Conservation (phyloP, 2,797 vertebrate genomes). For the Neosilurus mollespiculum region DNA sequence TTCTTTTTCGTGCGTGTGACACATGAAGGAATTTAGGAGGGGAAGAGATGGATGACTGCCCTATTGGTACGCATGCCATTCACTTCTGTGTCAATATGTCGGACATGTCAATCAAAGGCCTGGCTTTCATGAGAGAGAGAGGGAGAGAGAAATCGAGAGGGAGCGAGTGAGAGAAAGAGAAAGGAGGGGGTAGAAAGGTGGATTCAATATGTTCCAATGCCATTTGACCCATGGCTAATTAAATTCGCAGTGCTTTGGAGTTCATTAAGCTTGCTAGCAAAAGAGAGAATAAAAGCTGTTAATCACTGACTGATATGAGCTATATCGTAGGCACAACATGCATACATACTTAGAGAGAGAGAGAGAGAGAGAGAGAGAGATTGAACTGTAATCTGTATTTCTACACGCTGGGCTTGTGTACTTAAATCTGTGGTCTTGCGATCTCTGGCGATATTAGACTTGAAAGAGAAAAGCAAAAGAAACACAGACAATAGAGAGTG, state of each 20-base stretch:
- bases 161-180: conserved; percentile 10
- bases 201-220: conserved; percentile 61
- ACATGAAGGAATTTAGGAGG: conserved; percentile 51
- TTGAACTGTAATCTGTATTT: neutral
- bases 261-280: conserved; percentile 71
- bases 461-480: neutral
- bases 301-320: conserved; percentile 67
- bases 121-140: neutral
- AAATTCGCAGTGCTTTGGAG: conserved; percentile 64
- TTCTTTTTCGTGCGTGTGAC: conserved; percentile 36
- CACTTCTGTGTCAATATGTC: conserved; percentile 58
- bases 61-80: conserved; percentile 63
- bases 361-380: neutral
- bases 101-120: conserved; percentile 60
- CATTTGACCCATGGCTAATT: conserved; percentile 66
- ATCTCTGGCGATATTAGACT: neutral
- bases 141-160: neutral
- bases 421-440: neutral
- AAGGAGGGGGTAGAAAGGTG: conserved; percentile 29
- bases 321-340: conserved; percentile 13
- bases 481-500: conserved; percentile 11
- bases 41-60: conserved; percentile 63
- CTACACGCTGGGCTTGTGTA: neutral
- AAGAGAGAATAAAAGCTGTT: conserved; percentile 67
- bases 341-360: neutral